A percentile compares a stretch with the other conserved stretches of the same genome.
Conservation (phyloP, 2,113 vertebrate genomes). For the Notothenia rossii region DNA sequence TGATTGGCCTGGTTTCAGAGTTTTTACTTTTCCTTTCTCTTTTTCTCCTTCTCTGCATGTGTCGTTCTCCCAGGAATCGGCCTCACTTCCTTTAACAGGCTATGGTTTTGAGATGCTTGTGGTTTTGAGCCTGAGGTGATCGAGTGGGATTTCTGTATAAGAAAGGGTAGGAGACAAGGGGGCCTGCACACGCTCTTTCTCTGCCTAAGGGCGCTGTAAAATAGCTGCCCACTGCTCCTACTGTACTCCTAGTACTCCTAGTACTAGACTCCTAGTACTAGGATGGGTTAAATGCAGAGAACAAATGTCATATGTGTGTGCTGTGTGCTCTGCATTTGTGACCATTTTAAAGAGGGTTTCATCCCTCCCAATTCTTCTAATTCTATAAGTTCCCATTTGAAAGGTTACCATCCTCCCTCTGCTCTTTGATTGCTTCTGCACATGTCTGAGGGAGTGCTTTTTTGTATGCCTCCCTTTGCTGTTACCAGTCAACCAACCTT, state of each 20-base stretch:
- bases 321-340: too few relatives aligned
- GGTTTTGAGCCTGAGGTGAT: slow-evolving; percentile 35
- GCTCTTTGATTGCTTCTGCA: slow-evolving; percentile 68
- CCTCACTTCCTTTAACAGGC: slow-evolving; percentile 22
- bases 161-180: slow-evolving; percentile 39
- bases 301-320: too few relatives aligned
- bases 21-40: background rate
- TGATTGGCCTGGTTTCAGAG: slow-evolving; percentile 33
- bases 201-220: background rate
- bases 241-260: too few relatives aligned
- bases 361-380: too few relatives aligned
- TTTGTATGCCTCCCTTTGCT: slow-evolving; percentile 53
- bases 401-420: slow-evolving; percentile 37
- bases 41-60: background rate
- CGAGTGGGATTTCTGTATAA: slow-evolving; percentile 33
- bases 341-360: too few relatives aligned
- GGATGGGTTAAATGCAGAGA: too few relatives aligned
- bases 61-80: slow-evolving; percentile 15
- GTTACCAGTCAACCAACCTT: slow-evolving; percentile 42
- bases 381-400: slow-evolving; percentile 33
- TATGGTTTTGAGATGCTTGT: slow-evolving; percentile 23
- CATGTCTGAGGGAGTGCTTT: slow-evolving; percentile 64
- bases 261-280: too few relatives aligned
- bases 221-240: too few relatives aligned
- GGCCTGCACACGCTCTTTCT: slow-evolving; percentile 14